Base-by-base conservation (phyloP, 2,888 invertebrate species). In the Polymixis lichenea region DNA sequence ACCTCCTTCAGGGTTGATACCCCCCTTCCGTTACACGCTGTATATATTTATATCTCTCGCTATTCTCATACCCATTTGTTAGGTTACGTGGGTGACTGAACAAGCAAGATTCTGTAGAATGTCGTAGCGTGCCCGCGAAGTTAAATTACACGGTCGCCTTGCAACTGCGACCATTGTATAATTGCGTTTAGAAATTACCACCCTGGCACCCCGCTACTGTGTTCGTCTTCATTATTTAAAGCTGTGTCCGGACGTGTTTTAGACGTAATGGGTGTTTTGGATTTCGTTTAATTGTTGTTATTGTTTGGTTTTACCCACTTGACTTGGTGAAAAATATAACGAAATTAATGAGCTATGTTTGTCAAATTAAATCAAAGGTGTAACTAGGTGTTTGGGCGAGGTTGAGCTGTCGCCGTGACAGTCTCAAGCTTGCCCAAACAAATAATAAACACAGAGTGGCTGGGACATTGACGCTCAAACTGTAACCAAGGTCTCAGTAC, bases 161-260 rank as follows among this genome's bases (percentile, higher is more conserved):
- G 86, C 87, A 83, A 82, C 86, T 84, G 84, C 82, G 77, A 76
- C 84, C 80, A 74, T 83, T 84, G 87, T 84, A 84, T 87, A 88
- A 91, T 91, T 89, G 87, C 85, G 78, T 88, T 87, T 87, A 86
- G 80, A 86, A 87, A 86, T 90, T 87, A 87, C 72, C 80, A 75
- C 73, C 78, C 38, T 38, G 38, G 38, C 38, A 38, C 6, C 38
- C 65, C 17, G 72, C 83, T 65, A 61, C 79, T 75, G 75, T 65
- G 68, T 69, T 68, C 73, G 67, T 83, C 73, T 85, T 82, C 82
- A 75, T 84, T 82, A 82, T 64, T 77, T 68, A 67, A 69, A 72
- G 60, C 38, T 25, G 38, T 71, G 75, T 64, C 51, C 19, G 49
- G 68, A 71, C n/a, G n/a, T n/a, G n/a, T n/a, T 84, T 80, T 72